Conservation (phyloP, 2,113 vertebrate genomes). For the Epinephelus lanceolatus region DNA sequence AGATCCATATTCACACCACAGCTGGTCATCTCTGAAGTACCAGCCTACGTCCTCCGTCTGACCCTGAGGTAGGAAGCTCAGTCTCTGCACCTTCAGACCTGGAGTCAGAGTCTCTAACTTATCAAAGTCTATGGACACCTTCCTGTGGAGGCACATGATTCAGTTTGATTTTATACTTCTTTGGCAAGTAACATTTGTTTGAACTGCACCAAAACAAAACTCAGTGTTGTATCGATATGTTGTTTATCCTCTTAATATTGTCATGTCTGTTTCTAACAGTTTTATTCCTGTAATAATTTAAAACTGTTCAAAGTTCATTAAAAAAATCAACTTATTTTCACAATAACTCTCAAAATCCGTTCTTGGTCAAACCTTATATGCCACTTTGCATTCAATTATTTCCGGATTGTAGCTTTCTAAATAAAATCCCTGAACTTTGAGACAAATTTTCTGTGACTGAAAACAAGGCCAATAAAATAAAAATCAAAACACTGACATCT, state of each 20-base stretch:
- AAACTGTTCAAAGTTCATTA: background rate
- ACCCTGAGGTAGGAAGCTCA: slow-evolving; percentile 23
- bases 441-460: background rate
- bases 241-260: background rate
- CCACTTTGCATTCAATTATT: background rate
- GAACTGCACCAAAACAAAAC: background rate
- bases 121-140: slow-evolving; percentile 75
- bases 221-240: too few relatives aligned
- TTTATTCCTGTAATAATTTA: background rate
- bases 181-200: background rate
- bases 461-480: background rate
- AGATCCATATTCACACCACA: slow-evolving; percentile 78
- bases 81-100: slow-evolving; percentile 44
- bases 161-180: background rate
- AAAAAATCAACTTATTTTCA: background rate
- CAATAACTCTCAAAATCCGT: background rate
- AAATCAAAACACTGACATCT: slow-evolving; percentile 54
- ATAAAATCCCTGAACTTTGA: background rate
- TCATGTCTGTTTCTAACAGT: background rate
- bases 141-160: slow-evolving; percentile 35
- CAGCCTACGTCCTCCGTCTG: slow-evolving; percentile 68
- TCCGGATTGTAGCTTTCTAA: background rate
- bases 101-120: slow-evolving; percentile 18
- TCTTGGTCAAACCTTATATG: background rate
- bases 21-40: slow-evolving; percentile 75